Percentiles rank a stretch among this genome's conserved stretches.
phyloP scores from a whole-genome alignment of 2,888 invertebrate genomes.

The Plutella xylostella region DNA sequence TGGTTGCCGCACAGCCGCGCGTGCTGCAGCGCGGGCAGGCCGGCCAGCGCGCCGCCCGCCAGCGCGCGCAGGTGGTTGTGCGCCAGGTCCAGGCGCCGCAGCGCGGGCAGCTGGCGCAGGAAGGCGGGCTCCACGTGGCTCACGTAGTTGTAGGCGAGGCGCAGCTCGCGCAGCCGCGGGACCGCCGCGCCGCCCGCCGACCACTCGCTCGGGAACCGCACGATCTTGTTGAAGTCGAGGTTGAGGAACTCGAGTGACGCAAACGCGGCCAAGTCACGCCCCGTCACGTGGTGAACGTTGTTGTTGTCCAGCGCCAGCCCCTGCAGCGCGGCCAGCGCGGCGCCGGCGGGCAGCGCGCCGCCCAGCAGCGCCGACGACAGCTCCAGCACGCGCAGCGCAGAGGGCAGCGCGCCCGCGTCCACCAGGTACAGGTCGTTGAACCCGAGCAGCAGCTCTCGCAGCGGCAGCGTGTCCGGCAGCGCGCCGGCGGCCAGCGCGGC shows the following conservation, averaged over 20 bases:
- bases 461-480: slow-evolving; percentile 75
- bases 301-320: slow-evolving; percentile 89
- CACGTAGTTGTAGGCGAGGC: slow-evolving; percentile 83
- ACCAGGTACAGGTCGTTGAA: slow-evolving; percentile 85
- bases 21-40: neutral
- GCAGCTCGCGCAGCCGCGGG: slow-evolving; percentile 78
- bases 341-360: slow-evolving; percentile 76
- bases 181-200: slow-evolving; percentile 62
- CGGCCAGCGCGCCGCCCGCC: slow-evolving; percentile 21
- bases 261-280: slow-evolving; percentile 71
- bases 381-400: slow-evolving; percentile 77
- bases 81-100: slow-evolving; percentile 70
- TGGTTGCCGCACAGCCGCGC: slow-evolving; percentile 65
- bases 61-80: slow-evolving; percentile 73
- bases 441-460: slow-evolving; percentile 86
- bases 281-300: slow-evolving; percentile 65
- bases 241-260: slow-evolving; percentile 80
- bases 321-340: slow-evolving; percentile 73
- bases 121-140: slow-evolving; percentile 74
- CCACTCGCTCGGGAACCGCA: slow-evolving; percentile 72
- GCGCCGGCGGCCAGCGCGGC: slow-evolving; percentile 72
- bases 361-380: slow-evolving; percentile 82
- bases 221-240: slow-evolving; percentile 84
- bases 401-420: slow-evolving; percentile 23
- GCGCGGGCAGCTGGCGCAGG: slow-evolving; percentile 50